Conservation (phyloP, 2,797 vertebrate genomes). For the Hippocampus kuda region DNA sequence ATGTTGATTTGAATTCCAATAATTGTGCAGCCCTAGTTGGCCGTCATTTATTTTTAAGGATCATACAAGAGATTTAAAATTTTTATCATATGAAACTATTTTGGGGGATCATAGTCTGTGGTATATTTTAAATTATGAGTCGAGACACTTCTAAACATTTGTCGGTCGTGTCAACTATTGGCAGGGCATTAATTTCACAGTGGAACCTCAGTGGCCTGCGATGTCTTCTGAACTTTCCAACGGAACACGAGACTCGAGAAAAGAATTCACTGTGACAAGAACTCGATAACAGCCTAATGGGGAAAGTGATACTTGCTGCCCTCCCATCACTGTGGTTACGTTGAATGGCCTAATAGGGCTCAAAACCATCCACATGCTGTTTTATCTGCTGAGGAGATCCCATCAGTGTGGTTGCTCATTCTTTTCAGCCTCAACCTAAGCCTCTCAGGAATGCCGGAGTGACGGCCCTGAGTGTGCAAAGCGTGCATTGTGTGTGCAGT, state of each 20-base stretch:
- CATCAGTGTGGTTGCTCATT: conserved; percentile 56
- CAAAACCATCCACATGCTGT: conserved; percentile 53
- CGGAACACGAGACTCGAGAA: not conserved
- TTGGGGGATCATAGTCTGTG: no score
- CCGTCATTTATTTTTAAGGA: no score
- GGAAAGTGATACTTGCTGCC: conserved; percentile 26
- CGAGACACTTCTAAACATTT: no score
- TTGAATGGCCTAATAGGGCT: conserved; percentile 49
- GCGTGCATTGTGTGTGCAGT: conserved; percentile 21
- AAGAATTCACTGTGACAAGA: not conserved
- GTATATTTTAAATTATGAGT: no score
- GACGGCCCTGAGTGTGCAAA: conserved; percentile 35
- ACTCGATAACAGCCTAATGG: not conserved
- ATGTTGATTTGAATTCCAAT: no score
- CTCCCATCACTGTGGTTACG: conserved; percentile 26
- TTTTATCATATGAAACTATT: no score
- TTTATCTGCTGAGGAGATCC: conserved; percentile 58
- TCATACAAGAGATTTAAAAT: no score
- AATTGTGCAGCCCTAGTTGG: no score
- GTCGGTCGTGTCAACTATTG: no score
- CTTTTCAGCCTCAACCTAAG: conserved; percentile 59
- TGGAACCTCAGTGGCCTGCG: not conserved
- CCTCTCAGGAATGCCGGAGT: conserved; percentile 60
- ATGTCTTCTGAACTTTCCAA: not conserved
- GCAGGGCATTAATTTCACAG: no score